A percentile compares a stretch with the other conserved stretches of the same genome.
Evolutionary conservation across 1,140 invertebrate genomes (phyloP).

Genomic region (Contarinia nasturtii): DNA sequence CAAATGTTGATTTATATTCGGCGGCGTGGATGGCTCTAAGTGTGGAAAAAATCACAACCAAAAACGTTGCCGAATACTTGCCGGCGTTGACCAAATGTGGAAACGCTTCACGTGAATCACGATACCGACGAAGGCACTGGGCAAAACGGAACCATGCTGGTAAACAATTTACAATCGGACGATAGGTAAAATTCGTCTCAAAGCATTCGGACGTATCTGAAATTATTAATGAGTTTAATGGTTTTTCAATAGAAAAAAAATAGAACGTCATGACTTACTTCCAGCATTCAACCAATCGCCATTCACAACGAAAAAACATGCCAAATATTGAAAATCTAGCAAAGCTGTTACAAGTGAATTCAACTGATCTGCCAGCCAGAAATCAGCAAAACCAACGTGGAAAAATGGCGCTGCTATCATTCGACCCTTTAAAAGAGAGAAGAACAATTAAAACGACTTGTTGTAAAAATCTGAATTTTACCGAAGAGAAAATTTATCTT

Average conservation of each 20-base stretch:
- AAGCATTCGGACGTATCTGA: slow-evolving; percentile 37
- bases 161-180: slow-evolving; percentile 71
- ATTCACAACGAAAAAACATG: slow-evolving; percentile 63
- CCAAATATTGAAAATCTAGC: slow-evolving; percentile 84
- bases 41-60: slow-evolving; percentile 76
- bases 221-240: slow-evolving; percentile 2
- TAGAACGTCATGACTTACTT: slow-evolving; percentile 19
- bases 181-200: slow-evolving; percentile 37
- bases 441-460: slow-evolving; percentile 3
- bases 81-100: slow-evolving; percentile 94
- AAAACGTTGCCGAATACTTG: slow-evolving; percentile 95
- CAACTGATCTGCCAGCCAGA: slow-evolving; percentile 98
- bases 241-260: not conserved
- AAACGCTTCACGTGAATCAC: slow-evolving; percentile 74
- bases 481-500: slow-evolving; percentile 19
- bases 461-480: too few relatives aligned
- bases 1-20: slow-evolving; percentile 33
- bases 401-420: slow-evolving; percentile 85
- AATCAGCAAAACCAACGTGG: slow-evolving; percentile 94
- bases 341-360: slow-evolving; percentile 77
- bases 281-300: slow-evolving; percentile 44
- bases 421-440: slow-evolving; percentile 39
- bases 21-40: slow-evolving; percentile 42
- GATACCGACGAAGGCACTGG: slow-evolving; percentile 88
- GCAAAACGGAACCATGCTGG: slow-evolving; percentile 97